phyloP scores from a whole-genome alignment of 2,797 vertebrate genomes.

The Harpagifer antarcticus region DNA sequence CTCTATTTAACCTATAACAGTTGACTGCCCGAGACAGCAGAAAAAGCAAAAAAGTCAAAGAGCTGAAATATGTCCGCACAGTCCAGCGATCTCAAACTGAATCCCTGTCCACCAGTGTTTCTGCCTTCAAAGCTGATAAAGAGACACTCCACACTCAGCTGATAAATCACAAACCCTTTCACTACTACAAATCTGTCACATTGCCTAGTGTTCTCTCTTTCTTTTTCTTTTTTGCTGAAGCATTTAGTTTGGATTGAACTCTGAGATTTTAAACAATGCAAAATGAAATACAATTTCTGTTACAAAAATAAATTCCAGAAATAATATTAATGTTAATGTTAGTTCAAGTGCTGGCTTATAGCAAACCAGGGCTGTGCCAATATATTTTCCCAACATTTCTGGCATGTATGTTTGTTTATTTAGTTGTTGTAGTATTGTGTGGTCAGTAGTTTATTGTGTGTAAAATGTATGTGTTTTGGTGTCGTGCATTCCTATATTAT shows the following conservation, averaged over 20 bases:
- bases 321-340: no score
- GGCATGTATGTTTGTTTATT: no score
- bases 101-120: neutral
- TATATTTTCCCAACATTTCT: no score
- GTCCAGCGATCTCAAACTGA: conserved; percentile 11
- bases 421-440: no score
- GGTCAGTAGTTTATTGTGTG: no score
- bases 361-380: no score
- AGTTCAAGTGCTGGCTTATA: no score
- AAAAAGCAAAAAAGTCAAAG: conserved; percentile 28
- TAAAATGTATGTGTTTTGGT: no score
- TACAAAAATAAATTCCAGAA: neutral
- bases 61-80: conserved; percentile 15
- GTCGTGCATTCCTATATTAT: no score
- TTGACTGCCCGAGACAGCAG: neutral
- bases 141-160: conserved; percentile 1
- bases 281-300: neutral
- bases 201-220: neutral
- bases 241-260: neutral
- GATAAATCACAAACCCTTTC: conserved; percentile 7
- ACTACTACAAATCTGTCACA: neutral
- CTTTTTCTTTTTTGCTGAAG: neutral
- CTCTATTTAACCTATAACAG: conserved; percentile 1
- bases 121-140: neutral
- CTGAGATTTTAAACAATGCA: neutral